These are phyloP conservation scores for Catostylus mosaicus DNA, from an alignment of 30 jellyfish, hydroid and myxozoan species.

Conservation along the genomic window DNA sequence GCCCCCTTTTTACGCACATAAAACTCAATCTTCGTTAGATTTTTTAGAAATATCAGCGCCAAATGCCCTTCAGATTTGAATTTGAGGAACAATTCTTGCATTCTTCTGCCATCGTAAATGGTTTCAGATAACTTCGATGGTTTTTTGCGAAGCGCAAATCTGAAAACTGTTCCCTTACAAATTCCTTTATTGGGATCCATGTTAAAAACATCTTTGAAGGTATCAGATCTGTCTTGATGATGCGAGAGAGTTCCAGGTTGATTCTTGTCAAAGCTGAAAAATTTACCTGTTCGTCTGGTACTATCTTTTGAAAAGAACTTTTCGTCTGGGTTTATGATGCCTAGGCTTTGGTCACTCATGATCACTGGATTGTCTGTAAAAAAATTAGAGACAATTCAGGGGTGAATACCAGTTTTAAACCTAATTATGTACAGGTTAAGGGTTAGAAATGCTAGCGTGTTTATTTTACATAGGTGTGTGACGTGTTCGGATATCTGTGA, in stretches of 20 bases:
- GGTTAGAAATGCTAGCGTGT: too few species aligned
- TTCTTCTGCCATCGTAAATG: conserved; percentile 21
- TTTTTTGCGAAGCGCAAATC: conserved; percentile 60
- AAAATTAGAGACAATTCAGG: not conserved
- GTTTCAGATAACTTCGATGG: conserved; percentile 68
- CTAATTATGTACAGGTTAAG: too few species aligned
- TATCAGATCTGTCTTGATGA: conserved; percentile 16
- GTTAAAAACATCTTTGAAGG: conserved; percentile 9
- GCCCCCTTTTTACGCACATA: conserved; percentile 26
- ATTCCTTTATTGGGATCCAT: conserved; percentile 13
- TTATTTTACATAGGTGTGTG: too few species aligned
- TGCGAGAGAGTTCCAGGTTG: not conserved
- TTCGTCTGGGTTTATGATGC: conserved; percentile 62
- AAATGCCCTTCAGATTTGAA: conserved; percentile 68
- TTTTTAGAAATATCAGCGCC: conserved; percentile 60
- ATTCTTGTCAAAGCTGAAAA: not conserved
- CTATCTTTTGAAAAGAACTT: conserved; percentile 8
- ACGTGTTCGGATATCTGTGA: too few species aligned
- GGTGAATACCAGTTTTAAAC: too few species aligned
- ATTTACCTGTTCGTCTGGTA: conserved; percentile 22
- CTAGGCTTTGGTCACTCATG: conserved; percentile 42
- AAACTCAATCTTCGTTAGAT: conserved; percentile 42
- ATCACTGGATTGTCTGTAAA: conserved; percentile 69
- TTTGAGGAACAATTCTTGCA: conserved; percentile 37
- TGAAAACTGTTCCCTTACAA: conserved; percentile 64